Evolutionary conservation across 2,113 vertebrate genomes (phyloP), one percentile per base, ranked within the genome.

Genomic region (Strix uralensis): DNA sequence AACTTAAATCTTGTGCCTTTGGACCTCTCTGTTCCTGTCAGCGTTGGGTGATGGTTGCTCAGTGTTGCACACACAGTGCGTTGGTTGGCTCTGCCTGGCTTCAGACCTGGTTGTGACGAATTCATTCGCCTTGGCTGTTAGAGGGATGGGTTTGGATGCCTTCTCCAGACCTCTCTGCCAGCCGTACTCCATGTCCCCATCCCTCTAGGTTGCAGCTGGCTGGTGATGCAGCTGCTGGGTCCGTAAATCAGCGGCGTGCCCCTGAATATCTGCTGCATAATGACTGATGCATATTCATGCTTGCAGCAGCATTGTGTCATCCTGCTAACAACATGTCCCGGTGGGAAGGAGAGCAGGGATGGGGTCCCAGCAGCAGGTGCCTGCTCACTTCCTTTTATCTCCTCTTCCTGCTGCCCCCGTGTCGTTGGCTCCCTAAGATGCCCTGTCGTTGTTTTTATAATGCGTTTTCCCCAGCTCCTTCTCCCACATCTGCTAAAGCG

Each of bases 1-100:
- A 38, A 40, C 17, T 34, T n/a, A 23, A 62, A 14, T 85, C 30
- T 93, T 0, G 0, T 1, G 3, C 26, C 2, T 5, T 80, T 30
- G 49, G 23, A 22, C 1, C 1, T 79, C 44, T 71, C 34, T n/a
- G 26, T 79, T 74, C 25, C n/a, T 81, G 30, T 79, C 5, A 2
- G 17, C 9, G 59, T 29, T 42, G 13, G 11, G 21, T 44, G 77
- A 5, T 27, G 20, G 12, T 70, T 91, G 74, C 58, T 67, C 12
- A 34, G 34, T 32, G 18, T 3, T 51, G 62, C 51, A 15, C 40
- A 21, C 10, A 12, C 17, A 17, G 0, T 5, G 29, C 3, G 0
- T 21, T 42, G 61, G 5, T n/a, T 55, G 61, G 34, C 38, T 87
- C 26, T 70, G 65, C 36, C 25, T 57, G 61, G 47, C 63, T 79